These are phyloP conservation scores for Aradus depressus DNA, from an alignment of 2,888 invertebrate genomes.

Conservation along the genomic window DNA sequence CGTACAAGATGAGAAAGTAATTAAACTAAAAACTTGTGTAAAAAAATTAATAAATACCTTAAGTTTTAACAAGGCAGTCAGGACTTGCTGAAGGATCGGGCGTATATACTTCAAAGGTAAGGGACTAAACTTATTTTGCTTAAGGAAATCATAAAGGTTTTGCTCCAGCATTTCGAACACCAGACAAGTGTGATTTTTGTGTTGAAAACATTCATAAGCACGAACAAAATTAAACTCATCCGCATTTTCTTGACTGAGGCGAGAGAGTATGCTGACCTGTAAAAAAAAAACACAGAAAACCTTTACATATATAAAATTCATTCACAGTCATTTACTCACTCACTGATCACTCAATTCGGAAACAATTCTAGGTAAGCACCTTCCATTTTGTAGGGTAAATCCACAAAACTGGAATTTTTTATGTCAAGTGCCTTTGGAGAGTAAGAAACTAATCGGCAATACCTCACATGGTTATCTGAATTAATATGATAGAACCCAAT, in stretches of 20 bases:
- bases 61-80: conserved; percentile 67
- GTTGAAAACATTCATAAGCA: conserved; percentile 99
- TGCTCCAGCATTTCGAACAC: conserved; percentile 99
- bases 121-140: conserved; percentile 99
- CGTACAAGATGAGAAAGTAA: too few species aligned
- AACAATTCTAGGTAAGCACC: too few species aligned
- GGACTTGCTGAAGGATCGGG: conserved; percentile 96
- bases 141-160: conserved; percentile 98
- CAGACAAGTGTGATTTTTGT: conserved; percentile 97
- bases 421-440: too few species aligned
- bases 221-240: conserved; percentile 99
- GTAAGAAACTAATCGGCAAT: too few species aligned
- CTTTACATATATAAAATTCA: too few species aligned
- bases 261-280: conserved; percentile 77
- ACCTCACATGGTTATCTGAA: too few species aligned
- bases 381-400: too few species aligned
- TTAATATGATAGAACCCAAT: too few species aligned
- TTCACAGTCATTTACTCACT: too few species aligned
- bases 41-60: conserved; percentile 49
- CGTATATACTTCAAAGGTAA: conserved; percentile 95
- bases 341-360: too few species aligned
- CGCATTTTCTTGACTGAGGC: conserved; percentile 92
- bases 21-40: conserved; percentile 3
- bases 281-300: too few species aligned
- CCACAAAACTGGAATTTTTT: too few species aligned